These are phyloP conservation scores for Porites divaricata DNA, from an alignment of 92 coral and sea anemone genomes.

Conservation along the genomic window DNA sequence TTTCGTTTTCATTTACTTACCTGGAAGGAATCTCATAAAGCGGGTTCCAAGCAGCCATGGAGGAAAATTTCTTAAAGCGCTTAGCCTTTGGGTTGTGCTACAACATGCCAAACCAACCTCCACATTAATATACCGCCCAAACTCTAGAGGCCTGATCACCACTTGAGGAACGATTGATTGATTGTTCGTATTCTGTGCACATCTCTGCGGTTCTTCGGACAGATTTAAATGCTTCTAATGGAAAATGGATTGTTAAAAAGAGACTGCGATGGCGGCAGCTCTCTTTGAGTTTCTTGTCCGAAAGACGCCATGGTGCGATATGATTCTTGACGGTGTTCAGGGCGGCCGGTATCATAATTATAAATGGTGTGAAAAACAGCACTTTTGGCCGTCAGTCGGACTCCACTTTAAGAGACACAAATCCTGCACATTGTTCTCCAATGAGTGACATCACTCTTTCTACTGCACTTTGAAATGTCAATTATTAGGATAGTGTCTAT, in stretches of 20 bases:
- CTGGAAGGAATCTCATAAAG: constrained; percentile 35
- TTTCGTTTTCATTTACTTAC: constrained; percentile 2
- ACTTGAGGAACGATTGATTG: constrained; percentile 17
- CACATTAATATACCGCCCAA: neutral
- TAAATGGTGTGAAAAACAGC: constrained; percentile 31
- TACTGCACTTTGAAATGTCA: constrained; percentile 16
- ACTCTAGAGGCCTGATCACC: neutral
- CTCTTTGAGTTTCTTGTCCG: neutral
- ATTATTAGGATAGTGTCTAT: constrained; percentile 20
- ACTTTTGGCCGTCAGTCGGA: constrained; percentile 23
- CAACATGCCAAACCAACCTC: constrained; percentile 4
- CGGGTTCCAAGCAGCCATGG: constrained; percentile 31
- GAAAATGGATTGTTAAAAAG: constrained; percentile 16
- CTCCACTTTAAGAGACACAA: constrained; percentile 18
- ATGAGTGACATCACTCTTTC: constrained; percentile 29
- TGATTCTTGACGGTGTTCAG: neutral
- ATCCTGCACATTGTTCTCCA: constrained; percentile 28
- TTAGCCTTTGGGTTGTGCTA: constrained; percentile 14
- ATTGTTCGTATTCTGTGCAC: neutral
- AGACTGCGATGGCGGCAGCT: neutral
- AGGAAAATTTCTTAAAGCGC: constrained; percentile 12
- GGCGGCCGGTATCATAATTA: constrained; percentile 7
- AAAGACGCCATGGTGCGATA: constrained; percentile 17
- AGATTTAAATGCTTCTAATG: constrained; percentile 31
- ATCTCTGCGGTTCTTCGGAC: constrained; percentile 5